phyloP scores from a whole-genome alignment of 2,797 vertebrate genomes.

The Telmatherina bonti region DNA sequence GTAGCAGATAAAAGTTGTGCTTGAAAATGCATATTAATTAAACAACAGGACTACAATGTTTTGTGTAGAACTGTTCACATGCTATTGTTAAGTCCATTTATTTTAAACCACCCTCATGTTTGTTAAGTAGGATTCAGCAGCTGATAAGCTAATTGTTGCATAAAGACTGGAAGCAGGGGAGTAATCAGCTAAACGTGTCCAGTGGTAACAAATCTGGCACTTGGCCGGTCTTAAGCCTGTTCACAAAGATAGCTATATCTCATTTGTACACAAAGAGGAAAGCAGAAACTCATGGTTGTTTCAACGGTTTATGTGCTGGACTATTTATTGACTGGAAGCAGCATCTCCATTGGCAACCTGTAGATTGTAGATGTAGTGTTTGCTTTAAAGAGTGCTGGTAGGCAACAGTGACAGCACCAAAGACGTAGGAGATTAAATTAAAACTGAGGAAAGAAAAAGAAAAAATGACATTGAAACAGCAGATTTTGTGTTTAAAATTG shows the following conservation, averaged over 20 bases:
- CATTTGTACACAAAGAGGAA: neutral
- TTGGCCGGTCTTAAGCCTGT: neutral
- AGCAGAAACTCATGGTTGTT: neutral
- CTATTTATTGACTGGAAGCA: neutral
- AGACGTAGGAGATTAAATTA: slow-evolving; percentile 7
- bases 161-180: too few relatives aligned
- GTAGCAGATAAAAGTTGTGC: slow-evolving; percentile 3
- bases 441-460: slow-evolving; percentile 5
- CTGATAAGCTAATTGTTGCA: too few relatives aligned
- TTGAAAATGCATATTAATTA: neutral
- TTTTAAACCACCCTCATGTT: too few relatives aligned
- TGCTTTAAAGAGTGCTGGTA: slow-evolving; percentile 2
- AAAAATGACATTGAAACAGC: slow-evolving; percentile 3
- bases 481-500: slow-evolving; percentile 23
- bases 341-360: neutral
- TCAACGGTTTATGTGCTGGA: neutral
- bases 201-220: neutral
- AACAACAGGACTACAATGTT: neutral
- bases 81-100: neutral
- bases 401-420: neutral
- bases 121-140: too few relatives aligned
- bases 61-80: neutral
- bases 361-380: slow-evolving; percentile 2
- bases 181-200: too few relatives aligned
- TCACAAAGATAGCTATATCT: neutral